Conservation (phyloP, 2,797 vertebrate species). For the Nannoperca obscura region DNA sequence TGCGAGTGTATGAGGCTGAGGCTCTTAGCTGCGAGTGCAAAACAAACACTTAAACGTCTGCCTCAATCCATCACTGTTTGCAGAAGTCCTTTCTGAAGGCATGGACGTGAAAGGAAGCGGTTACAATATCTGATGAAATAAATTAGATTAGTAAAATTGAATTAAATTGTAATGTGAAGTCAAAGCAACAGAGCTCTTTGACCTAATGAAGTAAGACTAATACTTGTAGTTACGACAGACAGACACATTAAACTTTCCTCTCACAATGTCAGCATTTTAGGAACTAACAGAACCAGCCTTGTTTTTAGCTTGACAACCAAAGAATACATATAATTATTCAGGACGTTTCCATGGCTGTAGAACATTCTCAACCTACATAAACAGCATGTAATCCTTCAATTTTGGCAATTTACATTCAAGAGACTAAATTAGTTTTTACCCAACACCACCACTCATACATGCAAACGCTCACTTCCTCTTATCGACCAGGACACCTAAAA, state of each 20-base stretch:
- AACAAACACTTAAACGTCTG: constrained; percentile 5
- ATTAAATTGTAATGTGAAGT: background rate
- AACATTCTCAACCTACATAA: background rate
- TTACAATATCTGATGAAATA: background rate
- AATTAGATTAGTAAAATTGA: background rate
- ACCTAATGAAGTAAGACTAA: background rate
- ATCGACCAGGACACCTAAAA: constrained; percentile 39
- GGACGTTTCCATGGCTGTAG: background rate
- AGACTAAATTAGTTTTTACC: background rate
- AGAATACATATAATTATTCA: background rate
- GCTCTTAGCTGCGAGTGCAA: background rate
- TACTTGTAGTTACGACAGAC: background rate
- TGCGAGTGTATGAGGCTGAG: background rate
- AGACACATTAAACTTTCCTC: background rate
- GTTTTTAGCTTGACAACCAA: constrained; percentile 8
- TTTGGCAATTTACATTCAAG: too few relatives aligned
- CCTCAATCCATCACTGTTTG: constrained; percentile 1
- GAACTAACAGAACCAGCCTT: background rate
- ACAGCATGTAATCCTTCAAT: background rate
- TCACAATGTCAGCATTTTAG: background rate
- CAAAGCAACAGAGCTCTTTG: background rate
- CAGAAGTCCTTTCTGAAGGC: background rate
- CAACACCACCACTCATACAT: background rate
- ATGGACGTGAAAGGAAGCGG: background rate
- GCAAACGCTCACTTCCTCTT: constrained; percentile 46